Evolutionary conservation across 1,140 invertebrate genomes (phyloP), one percentile per base, ranked within the genome.

Genomic region (Brevipalpus yothersi): DNA sequence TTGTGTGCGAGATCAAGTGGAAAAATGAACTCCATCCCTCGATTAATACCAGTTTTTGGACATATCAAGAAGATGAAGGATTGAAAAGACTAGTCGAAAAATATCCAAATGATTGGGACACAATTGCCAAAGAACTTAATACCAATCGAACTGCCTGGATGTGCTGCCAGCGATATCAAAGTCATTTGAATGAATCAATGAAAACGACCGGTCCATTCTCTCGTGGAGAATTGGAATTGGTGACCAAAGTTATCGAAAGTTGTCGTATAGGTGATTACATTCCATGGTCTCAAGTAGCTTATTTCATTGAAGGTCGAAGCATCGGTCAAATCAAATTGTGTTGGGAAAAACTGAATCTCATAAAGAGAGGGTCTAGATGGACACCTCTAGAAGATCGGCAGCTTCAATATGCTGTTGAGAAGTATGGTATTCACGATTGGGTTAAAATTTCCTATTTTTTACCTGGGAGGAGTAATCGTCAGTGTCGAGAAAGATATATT

Each of bases 101-200:
- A 53, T 7, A 19, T 0, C 13, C 45, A n/a, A 12, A 43, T 54
- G 23, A 63, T 58, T 64, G 60, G 60, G 58, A 65, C 21, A 12
- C 2, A 13, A 47, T 64, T 41, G 58, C 63, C n/a, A 40, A 47
- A 19, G 21, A 57, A 21, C 40, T 64, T 11, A 45, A 42, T 8
- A 60, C 42, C 15, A 53, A 53, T 41, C 60, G 63, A 58, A 12
- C 58, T 19, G 54, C 63, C 3, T 64, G 63, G 63, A 56, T 65
- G 53, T 65, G 63, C 49, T 60, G 45, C 41, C 42, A 41, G 23
- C 42, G 45, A 19, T 64, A 64, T 43, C 63, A 64, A 43, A 31
- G 41, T 3, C 2, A 51, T 41, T 49, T 65, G 7, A 61, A 58
- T 56, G 21, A 39, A 15, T 31, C n/a, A 10, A 40, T 59, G 5